These are phyloP conservation scores for Drosophila kikkawai DNA, from an alignment of 1,140 invertebrate genomes.

Conservation along the genomic window DNA sequence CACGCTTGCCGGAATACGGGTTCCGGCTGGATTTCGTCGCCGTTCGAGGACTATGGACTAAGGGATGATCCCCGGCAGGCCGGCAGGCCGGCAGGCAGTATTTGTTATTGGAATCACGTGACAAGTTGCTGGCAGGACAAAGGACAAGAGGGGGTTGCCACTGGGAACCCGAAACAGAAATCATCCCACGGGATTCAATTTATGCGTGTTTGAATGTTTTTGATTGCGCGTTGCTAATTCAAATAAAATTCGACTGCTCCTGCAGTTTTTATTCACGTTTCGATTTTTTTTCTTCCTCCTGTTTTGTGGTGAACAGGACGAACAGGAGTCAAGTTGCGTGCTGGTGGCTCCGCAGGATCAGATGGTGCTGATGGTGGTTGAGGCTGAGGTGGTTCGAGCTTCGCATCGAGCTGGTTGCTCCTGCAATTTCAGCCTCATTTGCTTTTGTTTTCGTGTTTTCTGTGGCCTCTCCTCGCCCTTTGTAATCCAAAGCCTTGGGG, in stretches of 20 bases:
- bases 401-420: constrained; percentile 1
- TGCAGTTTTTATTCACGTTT: constrained; percentile 17
- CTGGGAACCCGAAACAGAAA: constrained; percentile 71
- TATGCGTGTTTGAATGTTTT: constrained; percentile 84
- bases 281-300: not conserved
- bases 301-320: constrained; percentile 53
- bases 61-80: constrained; percentile 66
- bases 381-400: constrained; percentile 28
- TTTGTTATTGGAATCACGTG: constrained; percentile 83
- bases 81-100: constrained; percentile 38
- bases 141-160: constrained; percentile 32
- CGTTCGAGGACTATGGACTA: constrained; percentile 20
- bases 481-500: constrained; percentile 35
- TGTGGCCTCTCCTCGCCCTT: constrained; percentile 27
- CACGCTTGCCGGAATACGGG: constrained; percentile 47
- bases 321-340: constrained; percentile 50
- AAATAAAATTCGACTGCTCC: constrained; percentile 72
- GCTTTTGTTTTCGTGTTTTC: constrained; percentile 45
- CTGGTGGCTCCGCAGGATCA: constrained; percentile 24
- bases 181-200: constrained; percentile 83
- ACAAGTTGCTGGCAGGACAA: constrained; percentile 64
- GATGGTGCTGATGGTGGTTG: constrained; percentile 48
- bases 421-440: constrained; percentile 73
- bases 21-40: constrained; percentile 36
- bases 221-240: constrained; percentile 81